These are phyloP conservation scores for Drosophila orosa DNA, from an alignment of 1,140 invertebrate genomes.

Conservation along the genomic window DNA sequence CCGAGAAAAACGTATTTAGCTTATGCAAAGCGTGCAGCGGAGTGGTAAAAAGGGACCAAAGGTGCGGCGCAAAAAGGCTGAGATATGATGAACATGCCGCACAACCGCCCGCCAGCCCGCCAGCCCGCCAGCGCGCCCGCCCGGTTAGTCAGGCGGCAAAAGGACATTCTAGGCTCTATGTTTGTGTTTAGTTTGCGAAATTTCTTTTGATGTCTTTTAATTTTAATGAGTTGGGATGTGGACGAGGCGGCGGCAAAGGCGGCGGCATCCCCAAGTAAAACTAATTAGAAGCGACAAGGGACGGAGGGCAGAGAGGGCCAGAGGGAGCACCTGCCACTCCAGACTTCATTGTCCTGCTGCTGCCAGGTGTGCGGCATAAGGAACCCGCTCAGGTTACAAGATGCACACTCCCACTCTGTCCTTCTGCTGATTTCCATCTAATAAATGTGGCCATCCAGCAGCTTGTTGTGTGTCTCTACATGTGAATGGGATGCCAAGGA, in stretches of 20 bases:
- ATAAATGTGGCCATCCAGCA: constrained; percentile 59
- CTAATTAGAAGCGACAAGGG: constrained; percentile 65
- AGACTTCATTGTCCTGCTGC: constrained; percentile 1
- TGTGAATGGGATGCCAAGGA: constrained; percentile 9
- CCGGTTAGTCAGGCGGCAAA: constrained; percentile 36
- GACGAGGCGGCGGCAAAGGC: constrained; percentile 7
- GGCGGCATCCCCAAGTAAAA: constrained; percentile 48
- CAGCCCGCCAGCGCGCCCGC: not conserved
- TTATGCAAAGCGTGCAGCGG: constrained; percentile 69
- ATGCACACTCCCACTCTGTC: constrained; percentile 3
- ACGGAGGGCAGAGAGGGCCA: not conserved
- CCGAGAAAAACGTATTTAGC: constrained; percentile 71
- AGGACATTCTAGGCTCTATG: constrained; percentile 58
- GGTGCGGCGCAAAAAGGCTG: constrained; percentile 56
- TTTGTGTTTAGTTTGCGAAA: constrained; percentile 78
- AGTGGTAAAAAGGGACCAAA: constrained; percentile 59
- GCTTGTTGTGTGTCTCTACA: constrained; percentile 15
- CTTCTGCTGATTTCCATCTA: constrained; percentile 58
- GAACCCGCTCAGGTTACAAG: constrained; percentile 24
- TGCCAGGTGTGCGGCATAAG: constrained; percentile 16
- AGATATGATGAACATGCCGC: constrained; percentile 24
- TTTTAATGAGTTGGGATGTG: constrained; percentile 73
- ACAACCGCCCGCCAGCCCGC: not conserved
- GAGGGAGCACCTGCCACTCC: not conserved
- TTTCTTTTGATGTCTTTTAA: constrained; percentile 81